Evolutionary conservation across 1,140 invertebrate species (phyloP).

Genomic region (Brachionus rotundiformis): DNA sequence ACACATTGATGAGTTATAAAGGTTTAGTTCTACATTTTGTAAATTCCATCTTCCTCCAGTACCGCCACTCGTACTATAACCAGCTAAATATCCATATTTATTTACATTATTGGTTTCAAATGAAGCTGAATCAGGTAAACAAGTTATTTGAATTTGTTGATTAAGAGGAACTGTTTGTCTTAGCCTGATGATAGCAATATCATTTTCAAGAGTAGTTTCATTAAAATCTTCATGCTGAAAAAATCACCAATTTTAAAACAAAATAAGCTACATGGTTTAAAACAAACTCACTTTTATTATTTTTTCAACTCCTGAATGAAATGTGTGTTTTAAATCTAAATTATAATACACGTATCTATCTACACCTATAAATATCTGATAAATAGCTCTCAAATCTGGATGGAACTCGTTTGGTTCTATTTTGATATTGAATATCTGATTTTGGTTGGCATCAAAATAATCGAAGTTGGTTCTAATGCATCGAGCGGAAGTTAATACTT

Average conservation of each 20-base stretch:
- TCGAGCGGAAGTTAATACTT: slow-evolving; percentile 1
- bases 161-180: not conserved
- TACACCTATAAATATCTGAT: not conserved
- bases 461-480: slow-evolving; percentile 9
- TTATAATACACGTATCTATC: slow-evolving; percentile 30
- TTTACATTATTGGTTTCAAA: not conserved
- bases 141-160: not conserved
- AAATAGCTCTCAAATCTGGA: not conserved
- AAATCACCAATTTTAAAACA: not conserved
- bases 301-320: not conserved
- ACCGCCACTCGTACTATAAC: not conserved
- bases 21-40: not conserved
- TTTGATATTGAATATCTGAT: not conserved
- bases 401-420: slow-evolving; percentile 24
- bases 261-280: not conserved
- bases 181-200: slow-evolving; percentile 10
- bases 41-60: not conserved
- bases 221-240: slow-evolving; percentile 17
- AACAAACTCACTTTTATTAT: slow-evolving; percentile 27
- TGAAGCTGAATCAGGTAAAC: not conserved
- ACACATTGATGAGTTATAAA: slow-evolving; percentile 47
- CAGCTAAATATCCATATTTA: not conserved
- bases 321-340: not conserved
- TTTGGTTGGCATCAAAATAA: not conserved
- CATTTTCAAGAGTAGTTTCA: slow-evolving; percentile 22